Conservation (phyloP, 1,140 invertebrate species). For the Proctacanthus coquilletti region DNA sequence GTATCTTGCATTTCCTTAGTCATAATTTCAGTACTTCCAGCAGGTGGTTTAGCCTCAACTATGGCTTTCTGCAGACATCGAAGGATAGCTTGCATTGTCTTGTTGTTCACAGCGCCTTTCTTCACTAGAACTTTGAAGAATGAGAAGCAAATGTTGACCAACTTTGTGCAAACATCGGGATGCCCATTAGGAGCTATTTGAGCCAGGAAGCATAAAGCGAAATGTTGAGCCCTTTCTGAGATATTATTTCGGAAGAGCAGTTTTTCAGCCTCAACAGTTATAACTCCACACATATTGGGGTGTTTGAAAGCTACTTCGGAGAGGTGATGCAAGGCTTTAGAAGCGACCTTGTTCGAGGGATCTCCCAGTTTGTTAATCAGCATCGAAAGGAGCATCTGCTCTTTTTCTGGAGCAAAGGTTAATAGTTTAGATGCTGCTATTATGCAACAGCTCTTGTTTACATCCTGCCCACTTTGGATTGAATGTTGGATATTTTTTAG, state of each 20-base stretch:
- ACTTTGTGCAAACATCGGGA: constrained; percentile 54
- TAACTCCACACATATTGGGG: constrained; percentile 80
- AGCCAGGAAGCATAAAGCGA: constrained; percentile 80
- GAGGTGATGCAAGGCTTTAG: constrained; percentile 76
- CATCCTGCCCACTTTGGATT: constrained; percentile 35
- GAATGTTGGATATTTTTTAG: constrained; percentile 24
- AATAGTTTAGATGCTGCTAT: constrained; percentile 64
- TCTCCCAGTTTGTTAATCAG: constrained; percentile 94
- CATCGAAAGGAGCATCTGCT: constrained; percentile 63
- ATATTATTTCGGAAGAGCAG: constrained; percentile 78
- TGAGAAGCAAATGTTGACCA: constrained; percentile 86
- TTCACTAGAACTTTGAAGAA: constrained; percentile 89
- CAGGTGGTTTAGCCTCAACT: constrained; percentile 18
- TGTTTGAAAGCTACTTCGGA: constrained; percentile 70
- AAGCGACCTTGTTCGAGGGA: constrained; percentile 70
- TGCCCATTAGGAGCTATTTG: constrained; percentile 52
- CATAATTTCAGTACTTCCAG: constrained; percentile 18
- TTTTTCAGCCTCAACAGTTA: constrained; percentile 77
- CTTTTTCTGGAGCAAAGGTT: constrained; percentile 71
- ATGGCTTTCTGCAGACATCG: constrained; percentile 27
- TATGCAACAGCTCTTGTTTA: constrained; percentile 69
- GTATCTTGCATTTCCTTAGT: constrained; percentile 42
- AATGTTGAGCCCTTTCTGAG: constrained; percentile 74
- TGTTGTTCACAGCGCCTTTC: constrained; percentile 78
- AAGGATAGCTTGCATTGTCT: constrained; percentile 76